Base-by-base conservation (phyloP, 2,113 vertebrate species). In the Anthoscopus minutus region DNA sequence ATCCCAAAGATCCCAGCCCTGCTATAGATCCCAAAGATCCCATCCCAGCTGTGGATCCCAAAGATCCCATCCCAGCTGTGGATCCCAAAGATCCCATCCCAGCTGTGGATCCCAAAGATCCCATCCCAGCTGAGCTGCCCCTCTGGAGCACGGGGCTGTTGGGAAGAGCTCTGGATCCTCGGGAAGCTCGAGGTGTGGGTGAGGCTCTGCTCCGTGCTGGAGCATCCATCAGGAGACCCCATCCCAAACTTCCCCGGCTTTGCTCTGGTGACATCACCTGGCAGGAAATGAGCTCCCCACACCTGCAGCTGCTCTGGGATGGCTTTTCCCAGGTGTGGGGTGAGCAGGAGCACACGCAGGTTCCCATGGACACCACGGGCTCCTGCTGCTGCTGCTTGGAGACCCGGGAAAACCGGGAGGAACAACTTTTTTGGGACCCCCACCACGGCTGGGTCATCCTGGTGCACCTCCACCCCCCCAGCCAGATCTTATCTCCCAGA, bases 121-220 rank as follows among this genome's bases (percentile, higher is more conserved):
- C 38, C 48, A 22, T 15, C 48, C 25, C 64, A 42, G 37, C 79
- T 7, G 73, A 53, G 65, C 67, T 17, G 31, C 44, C 7, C 45
- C 48, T 67, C 56, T 1, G 3, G 82, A 60, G 42, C 0, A 1
- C 4, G 33, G n/a, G 35, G 18, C 35, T 6, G 2, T 8, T 0
- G 7, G 91, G 71, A 86, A 54, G 0, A 61, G 79, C 73, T 31
- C 35, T 31, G 38, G 45, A 35, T 44, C n/a, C n/a, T n/a, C n/a
- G n/a, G n/a, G n/a, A n/a, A 25, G 13, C 31, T 14, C 1, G 0
- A 3, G 33, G 24, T 13, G 54, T 1, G 9, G 31, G 16, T 1
- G 4, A 54, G 60, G 61, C n/a, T 5, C 78, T 33, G 51, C 69
- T 76, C n/a, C 10, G 7, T n/a, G 44, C 38, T 33, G 51, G n/a